Percentiles rank a stretch among this genome's conserved stretches.
These are phyloP conservation scores for Trogon melanurus DNA, from an alignment of 2,113 vertebrate genomes.

Conservation along the genomic window DNA sequence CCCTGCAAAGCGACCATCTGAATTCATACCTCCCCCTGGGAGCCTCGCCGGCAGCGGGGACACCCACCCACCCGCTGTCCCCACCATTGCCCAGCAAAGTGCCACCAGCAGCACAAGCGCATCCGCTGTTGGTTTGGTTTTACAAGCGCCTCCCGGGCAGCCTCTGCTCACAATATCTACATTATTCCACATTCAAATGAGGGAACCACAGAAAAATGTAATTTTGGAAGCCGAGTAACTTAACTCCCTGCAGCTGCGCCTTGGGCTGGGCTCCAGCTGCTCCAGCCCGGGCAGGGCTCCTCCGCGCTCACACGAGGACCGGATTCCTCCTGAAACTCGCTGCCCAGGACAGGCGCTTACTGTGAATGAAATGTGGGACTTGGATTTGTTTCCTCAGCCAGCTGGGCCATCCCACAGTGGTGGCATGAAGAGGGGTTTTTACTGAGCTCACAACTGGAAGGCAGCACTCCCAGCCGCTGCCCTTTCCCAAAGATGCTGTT, in stretches of 20 bases:
- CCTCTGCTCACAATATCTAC: background rate
- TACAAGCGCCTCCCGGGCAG: background rate
- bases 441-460: background rate
- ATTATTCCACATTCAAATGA: slow-evolving; percentile 59
- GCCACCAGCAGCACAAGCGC: background rate
- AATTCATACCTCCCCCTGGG: background rate
- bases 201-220: slow-evolving; percentile 59
- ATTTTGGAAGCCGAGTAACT: slow-evolving; percentile 42
- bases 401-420: background rate
- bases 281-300: slow-evolving; percentile 13
- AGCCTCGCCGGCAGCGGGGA: rapidly evolving
- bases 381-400: background rate
- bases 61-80: rapidly evolving
- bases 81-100: background rate
- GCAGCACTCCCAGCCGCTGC: rapidly evolving
- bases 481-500: background rate
- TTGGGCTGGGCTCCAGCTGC: slow-evolving; percentile 58
- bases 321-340: background rate
- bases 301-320: background rate
- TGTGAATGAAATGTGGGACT: background rate
- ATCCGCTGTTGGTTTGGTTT: background rate
- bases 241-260: slow-evolving; percentile 57
- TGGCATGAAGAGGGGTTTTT: rapidly evolving
- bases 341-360: slow-evolving; percentile 33
- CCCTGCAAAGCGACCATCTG: background rate